Conservation (phyloP, 2,888 invertebrate genomes). For the Coenonympha arcania region DNA sequence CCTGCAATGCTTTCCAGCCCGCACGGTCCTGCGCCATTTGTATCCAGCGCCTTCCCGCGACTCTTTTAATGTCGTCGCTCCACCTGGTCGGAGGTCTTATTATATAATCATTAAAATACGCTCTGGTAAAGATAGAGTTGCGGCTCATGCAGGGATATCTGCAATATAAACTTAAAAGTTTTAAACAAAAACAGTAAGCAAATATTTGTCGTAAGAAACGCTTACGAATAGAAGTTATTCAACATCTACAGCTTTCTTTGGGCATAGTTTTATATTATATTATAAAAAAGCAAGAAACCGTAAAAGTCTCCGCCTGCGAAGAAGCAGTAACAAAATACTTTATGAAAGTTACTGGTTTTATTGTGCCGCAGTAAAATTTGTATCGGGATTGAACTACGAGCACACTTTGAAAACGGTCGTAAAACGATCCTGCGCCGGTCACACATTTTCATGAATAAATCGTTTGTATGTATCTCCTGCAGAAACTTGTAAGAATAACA, state of each 20-base stretch:
- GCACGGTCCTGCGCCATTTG: no score
- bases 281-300: background rate
- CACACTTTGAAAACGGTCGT: slow-evolving; percentile 59
- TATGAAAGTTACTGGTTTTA: slow-evolving; percentile 58
- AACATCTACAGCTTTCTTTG: background rate
- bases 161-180: no score
- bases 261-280: background rate
- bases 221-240: no score
- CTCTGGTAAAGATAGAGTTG: no score
- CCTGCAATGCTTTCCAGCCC: no score
- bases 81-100: no score
- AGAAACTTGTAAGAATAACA: slow-evolving; percentile 22
- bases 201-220: no score
- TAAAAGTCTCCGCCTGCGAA: slow-evolving; percentile 16
- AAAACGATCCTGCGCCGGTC: slow-evolving; percentile 56
- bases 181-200: no score
- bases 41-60: no score
- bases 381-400: slow-evolving; percentile 53
- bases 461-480: slow-evolving; percentile 24
- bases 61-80: no score
- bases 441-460: slow-evolving; percentile 58
- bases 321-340: slow-evolving; percentile 39
- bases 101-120: no score
- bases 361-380: slow-evolving; percentile 53
- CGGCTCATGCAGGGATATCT: no score